Base-by-base conservation (phyloP, 2,888 invertebrate species). In the Campopleginae sp. region DNA sequence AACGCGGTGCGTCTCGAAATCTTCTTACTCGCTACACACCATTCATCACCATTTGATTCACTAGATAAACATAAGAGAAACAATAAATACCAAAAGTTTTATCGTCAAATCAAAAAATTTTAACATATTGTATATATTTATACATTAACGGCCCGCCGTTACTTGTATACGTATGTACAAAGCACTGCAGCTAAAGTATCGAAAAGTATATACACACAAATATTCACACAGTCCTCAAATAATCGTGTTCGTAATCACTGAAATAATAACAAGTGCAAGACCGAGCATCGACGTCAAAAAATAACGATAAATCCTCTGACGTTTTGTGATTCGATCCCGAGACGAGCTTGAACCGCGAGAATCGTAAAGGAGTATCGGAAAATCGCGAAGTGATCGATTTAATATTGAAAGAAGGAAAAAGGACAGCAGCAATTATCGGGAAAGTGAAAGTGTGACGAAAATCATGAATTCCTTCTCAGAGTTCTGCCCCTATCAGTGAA, bases 1-100 rank as follows among this genome's bases (percentile, higher is more conserved):
- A 92, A 91, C 93, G 93, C 93, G 93, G 93, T 93, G 92, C 93
- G 93, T 93, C 90, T 90, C 88, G 87, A 87, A 84, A 83, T 82
- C 65, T 72, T 71, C 82, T 84, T 75, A 86, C 72, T 86, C 82
- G 82, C 79, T 76, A 85, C 48, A 80, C 76, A 80, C 76, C 80
- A 85, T 85, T 44, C 80, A 86, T 51, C 80, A 83, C 80, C 17
- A 77, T 81, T 80, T 61, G 77, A 82, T 70, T 63, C 23, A 80
- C 58, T 79, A 78, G 38, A 33, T 51, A 71, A 82, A 78, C 51
- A 68, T 38, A 66, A 76, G 38, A 58, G 14, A 10, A 44, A 51
- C 63, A 46, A 82, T 51, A 76, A 58, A 79, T 63, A 66, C 74
- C 44, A 51, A 78, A 80, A 68, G 33, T 23, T 80, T 31, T 33